phyloP scores from a whole-genome alignment of 2,113 vertebrate species.

The Neomonachus schauinslandi region DNA sequence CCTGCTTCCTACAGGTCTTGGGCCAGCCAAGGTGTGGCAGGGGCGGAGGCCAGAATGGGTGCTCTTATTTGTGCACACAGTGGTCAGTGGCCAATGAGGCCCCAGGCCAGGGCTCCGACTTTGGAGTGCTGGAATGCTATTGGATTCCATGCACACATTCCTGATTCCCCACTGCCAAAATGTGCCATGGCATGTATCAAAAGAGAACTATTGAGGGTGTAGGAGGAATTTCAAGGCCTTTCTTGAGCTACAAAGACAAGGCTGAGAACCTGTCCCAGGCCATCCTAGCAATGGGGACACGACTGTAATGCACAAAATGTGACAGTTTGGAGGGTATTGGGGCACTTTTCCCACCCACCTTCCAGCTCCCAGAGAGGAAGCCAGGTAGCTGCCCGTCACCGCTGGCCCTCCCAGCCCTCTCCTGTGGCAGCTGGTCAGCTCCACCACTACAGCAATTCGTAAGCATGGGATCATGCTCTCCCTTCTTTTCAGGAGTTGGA shows the following conservation, averaged over 20 bases:
- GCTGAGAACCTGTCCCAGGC: not conserved
- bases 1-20: not conserved
- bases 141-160: not conserved
- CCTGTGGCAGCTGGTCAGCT: accelerated
- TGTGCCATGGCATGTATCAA: not conserved
- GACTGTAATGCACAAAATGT: not conserved
- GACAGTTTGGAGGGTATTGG: not conserved
- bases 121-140: not conserved
- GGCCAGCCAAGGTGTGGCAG: not conserved
- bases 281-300: not conserved
- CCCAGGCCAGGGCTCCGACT: not conserved
- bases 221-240: not conserved
- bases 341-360: not conserved
- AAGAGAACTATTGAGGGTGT: not conserved
- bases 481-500: not conserved
- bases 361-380: not conserved
- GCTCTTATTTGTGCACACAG: not conserved
- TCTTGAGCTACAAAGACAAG: not conserved
- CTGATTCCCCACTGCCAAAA: not conserved
- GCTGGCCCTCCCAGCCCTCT: not conserved
- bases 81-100: not conserved
- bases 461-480: accelerated
- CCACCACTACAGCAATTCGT: not conserved
- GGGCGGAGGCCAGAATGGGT: not conserved
- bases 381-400: too few relatives aligned